These are phyloP conservation scores for Amphimallon solstitiale DNA, from an alignment of 2,888 invertebrate genomes.

Conservation along the genomic window DNA sequence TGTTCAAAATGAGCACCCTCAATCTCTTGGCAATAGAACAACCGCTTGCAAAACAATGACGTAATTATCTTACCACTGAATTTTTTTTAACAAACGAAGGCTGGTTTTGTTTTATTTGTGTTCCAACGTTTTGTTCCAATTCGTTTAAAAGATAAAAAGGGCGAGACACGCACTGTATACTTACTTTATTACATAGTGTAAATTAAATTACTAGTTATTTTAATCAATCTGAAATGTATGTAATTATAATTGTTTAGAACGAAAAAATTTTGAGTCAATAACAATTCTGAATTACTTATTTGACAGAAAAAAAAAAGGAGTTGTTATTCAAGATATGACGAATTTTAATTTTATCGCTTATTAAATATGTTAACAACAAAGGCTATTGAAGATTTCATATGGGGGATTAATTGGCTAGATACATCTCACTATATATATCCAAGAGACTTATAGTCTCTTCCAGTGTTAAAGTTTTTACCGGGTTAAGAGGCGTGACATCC, in stretches of 20 bases:
- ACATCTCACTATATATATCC: conserved; percentile 30
- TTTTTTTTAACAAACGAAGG: too few relatives aligned
- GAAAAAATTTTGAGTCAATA: background rate
- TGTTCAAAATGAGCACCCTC: too few relatives aligned
- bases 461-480: conserved; percentile 33
- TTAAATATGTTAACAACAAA: conserved; percentile 44
- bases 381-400: conserved; percentile 32
- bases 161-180: too few relatives aligned
- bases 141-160: too few relatives aligned
- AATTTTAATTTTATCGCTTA: conserved; percentile 33
- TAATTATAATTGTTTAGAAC: background rate
- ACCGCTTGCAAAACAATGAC: too few relatives aligned
- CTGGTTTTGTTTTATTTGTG: too few relatives aligned
- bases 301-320: background rate
- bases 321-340: conserved; percentile 20
- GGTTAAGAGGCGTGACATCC: conserved; percentile 35
- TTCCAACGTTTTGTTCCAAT: too few relatives aligned
- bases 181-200: too few relatives aligned
- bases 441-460: conserved; percentile 23
- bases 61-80: too few relatives aligned
- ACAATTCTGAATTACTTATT: background rate
- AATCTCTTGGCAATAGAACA: too few relatives aligned
- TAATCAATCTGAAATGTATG: too few relatives aligned
- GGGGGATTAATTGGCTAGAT: conserved; percentile 35
- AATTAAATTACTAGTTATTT: too few relatives aligned